These are phyloP conservation scores for Myiothlypis coronata DNA, from an alignment of 2,797 vertebrate genomes.

Conservation along the genomic window DNA sequence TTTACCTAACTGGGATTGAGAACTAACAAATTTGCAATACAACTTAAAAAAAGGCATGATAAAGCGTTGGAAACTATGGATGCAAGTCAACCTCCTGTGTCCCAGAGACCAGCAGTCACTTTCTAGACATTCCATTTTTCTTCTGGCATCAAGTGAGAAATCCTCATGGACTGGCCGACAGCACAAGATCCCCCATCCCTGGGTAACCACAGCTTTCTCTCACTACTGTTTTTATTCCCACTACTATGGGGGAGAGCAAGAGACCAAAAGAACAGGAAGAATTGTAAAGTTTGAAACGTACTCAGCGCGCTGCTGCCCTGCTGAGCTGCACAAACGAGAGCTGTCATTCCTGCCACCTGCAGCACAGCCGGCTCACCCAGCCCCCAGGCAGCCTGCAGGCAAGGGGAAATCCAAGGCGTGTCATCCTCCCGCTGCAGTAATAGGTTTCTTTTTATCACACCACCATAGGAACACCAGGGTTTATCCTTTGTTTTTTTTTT, in stretches of 20 bases:
- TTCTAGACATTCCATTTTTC: not conserved
- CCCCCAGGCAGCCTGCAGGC: not conserved
- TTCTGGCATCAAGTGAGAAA: not conserved
- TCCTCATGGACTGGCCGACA: not conserved
- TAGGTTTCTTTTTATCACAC: not conserved
- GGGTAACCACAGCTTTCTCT: not conserved
- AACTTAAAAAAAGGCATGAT: not conserved
- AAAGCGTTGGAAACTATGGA: fast-evolving
- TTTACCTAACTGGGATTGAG: not conserved
- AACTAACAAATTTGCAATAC: not conserved
- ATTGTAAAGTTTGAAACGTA: fast-evolving
- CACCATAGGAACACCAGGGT: not conserved
- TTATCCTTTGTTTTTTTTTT: not conserved
- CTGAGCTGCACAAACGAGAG: not conserved
- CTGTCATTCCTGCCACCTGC: not conserved
- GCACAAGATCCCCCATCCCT: not conserved
- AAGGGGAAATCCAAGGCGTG: not conserved
- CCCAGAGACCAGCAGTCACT: not conserved
- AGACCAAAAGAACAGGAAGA: not conserved
- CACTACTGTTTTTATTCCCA: not conserved
- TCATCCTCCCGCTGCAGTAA: not conserved
- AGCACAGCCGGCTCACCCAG: not conserved
- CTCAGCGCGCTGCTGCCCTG: not conserved
- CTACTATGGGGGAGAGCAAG: not conserved
- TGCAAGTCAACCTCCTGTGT: not conserved